Percentiles rank a stretch among this genome's conserved stretches.
Evolutionary conservation across 2,888 invertebrate genomes (phyloP).

Genomic region (Drosophila dives): DNA sequence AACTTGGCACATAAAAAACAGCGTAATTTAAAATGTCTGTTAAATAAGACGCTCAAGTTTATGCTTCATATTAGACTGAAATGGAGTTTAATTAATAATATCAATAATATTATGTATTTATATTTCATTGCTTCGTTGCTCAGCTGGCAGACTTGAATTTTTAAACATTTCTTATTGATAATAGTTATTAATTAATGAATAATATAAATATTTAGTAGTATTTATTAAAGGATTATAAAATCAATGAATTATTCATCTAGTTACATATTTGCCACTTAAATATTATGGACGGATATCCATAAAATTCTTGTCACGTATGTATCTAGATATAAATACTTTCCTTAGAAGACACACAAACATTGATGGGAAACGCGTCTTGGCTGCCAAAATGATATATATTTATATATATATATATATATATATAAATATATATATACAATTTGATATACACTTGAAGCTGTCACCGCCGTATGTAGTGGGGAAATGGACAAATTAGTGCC

Average conservation of each 20-base stretch:
- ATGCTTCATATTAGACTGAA: neutral
- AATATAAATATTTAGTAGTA: neutral
- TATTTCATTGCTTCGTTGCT: neutral
- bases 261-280: constrained; percentile 40
- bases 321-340: constrained; percentile 18
- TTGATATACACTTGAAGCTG: constrained; percentile 61
- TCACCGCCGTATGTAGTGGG: constrained; percentile 19
- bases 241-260: constrained; percentile 26
- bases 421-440: constrained; percentile 30
- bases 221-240: neutral
- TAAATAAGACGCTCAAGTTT: neutral
- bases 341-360: constrained; percentile 15
- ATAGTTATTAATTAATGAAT: neutral
- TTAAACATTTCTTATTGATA: neutral
- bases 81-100: neutral
- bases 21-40: neutral
- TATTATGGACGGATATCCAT: constrained; percentile 33
- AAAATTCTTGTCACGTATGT: constrained; percentile 38
- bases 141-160: neutral
- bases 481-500: constrained; percentile 66
- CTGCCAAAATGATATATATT: constrained; percentile 50
- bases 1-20: neutral
- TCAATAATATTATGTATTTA: neutral
- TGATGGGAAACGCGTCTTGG: constrained; percentile 49
- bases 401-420: constrained; percentile 44